Conservation (phyloP, 2,113 vertebrate species). For the Microtus pennsylvanicus region DNA sequence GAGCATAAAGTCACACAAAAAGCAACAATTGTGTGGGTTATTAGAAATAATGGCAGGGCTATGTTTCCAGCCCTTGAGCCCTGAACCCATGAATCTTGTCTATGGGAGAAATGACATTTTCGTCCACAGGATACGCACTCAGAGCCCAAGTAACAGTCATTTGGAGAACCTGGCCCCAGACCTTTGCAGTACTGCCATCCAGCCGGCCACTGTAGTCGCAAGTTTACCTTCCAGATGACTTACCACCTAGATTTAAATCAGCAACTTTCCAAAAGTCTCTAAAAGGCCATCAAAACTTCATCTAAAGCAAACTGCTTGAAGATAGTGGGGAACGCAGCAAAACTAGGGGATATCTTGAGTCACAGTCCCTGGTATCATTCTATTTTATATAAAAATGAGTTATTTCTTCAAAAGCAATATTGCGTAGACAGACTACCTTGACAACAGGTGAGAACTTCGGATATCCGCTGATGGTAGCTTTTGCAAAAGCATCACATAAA, state of each 20-base stretch:
- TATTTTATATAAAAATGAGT: neutral
- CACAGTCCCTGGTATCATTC: neutral
- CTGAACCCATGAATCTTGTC: neutral
- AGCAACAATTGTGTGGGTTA: neutral
- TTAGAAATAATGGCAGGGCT: neutral
- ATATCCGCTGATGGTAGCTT: neutral
- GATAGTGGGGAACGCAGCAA: neutral
- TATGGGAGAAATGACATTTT: neutral
- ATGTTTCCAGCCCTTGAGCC: neutral
- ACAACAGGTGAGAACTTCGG: neutral
- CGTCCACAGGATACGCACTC: neutral
- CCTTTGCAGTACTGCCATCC: neutral
- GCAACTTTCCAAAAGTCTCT: neutral
- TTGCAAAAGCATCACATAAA: neutral
- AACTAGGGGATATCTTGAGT: neutral
- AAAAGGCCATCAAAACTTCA: neutral
- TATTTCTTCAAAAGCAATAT: neutral
- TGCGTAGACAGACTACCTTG: too few species aligned
- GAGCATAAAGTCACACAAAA: neutral
- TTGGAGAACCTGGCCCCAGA: too few species aligned
- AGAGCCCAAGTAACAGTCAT: neutral
- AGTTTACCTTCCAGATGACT: neutral
- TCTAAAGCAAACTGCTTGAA: neutral
- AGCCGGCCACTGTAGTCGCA: neutral
- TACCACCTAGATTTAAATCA: neutral